Base-by-base conservation (phyloP, 2,797 vertebrate genomes). In the Miichthys miiuy region DNA sequence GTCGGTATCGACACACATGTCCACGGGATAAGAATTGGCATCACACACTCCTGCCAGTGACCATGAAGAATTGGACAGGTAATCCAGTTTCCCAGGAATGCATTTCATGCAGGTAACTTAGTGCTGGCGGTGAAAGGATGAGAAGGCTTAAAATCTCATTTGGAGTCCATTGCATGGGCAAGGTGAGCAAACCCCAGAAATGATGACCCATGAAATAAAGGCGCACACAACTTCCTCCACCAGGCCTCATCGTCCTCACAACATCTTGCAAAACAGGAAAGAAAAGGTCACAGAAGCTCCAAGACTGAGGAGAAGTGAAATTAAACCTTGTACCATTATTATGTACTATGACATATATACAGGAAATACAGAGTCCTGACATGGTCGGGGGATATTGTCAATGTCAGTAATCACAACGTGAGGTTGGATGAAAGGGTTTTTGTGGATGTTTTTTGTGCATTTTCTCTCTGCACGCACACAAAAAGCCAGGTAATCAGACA, bases 151-250 rank as follows among this genome's bases (percentile, higher is more conserved):
- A 77, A 89, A 81, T 82, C 87, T 89, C 51, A 88, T 88, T 88
- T 80, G 67, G 68, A 90, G 51, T 79, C 77, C 21, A 50, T 74
- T 61, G 75, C 76, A 50, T 14, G 50, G 48, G 41, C 42, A 51
- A 73, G 76, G 71, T 51, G 75, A 73, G 74, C 66, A 47, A 79
- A 84, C 81, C 80, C 65, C 44, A 27, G 72, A 77, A 67, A 89
- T 54, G 11, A 60, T 84, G 86, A 91, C 83, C 91, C 82, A 14
- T 89, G 86, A 89, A 91, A 91, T 88, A 72, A 80, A 75, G 77
- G 79, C 55, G 67, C 2, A 9, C 54, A 82, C 70, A 25, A 13
- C 34, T 42, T 68, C 61, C 61, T 74, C 71, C 54, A 17, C 44
- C 51, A 18, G 77, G 27, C 34, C 21, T 68, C 58, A 23, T 75